Conservation (phyloP, 2,888 invertebrate species). For the Nysson spinosus region DNA sequence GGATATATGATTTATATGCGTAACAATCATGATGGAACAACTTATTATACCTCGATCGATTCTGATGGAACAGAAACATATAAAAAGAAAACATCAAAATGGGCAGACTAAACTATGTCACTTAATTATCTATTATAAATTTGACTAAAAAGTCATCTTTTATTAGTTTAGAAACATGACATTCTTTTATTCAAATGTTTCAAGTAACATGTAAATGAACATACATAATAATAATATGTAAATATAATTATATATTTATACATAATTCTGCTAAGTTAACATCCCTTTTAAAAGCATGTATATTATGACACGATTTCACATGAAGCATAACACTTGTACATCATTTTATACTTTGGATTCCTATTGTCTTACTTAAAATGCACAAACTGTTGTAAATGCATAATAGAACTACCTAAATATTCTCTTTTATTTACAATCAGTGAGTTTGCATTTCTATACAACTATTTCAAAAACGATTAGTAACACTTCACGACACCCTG, state of each 20-base stretch:
- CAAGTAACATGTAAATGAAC: too few species aligned
- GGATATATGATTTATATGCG: constrained; percentile 93
- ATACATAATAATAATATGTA: constrained; percentile 17
- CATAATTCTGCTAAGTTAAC: constrained; percentile 7
- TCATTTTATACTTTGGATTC: background rate
- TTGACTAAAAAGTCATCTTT: too few species aligned
- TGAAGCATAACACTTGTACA: constrained; percentile 1
- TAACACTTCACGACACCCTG: constrained; percentile 21
- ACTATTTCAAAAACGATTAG: constrained; percentile 39
- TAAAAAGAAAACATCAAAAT: constrained; percentile 87
- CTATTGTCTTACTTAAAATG: constrained; percentile 11
- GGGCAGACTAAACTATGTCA: constrained; percentile 76
- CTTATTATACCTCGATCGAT: constrained; percentile 88
- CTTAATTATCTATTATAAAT: constrained; percentile 21
- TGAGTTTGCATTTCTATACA: constrained; percentile 37
- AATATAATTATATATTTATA: constrained; percentile 21
- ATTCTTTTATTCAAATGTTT: too few species aligned
- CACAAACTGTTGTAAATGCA: constrained; percentile 22
- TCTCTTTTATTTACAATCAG: background rate
- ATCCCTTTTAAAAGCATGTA: constrained; percentile 10
- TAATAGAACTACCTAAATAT: constrained; percentile 21
- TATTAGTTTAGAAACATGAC: constrained; percentile 10
- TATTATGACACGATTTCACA: constrained; percentile 1
- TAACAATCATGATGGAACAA: constrained; percentile 86
- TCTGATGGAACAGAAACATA: constrained; percentile 88